These are phyloP conservation scores for Gracilinanus agilis DNA, from an alignment of 2,113 vertebrate species.

Conservation along the genomic window DNA sequence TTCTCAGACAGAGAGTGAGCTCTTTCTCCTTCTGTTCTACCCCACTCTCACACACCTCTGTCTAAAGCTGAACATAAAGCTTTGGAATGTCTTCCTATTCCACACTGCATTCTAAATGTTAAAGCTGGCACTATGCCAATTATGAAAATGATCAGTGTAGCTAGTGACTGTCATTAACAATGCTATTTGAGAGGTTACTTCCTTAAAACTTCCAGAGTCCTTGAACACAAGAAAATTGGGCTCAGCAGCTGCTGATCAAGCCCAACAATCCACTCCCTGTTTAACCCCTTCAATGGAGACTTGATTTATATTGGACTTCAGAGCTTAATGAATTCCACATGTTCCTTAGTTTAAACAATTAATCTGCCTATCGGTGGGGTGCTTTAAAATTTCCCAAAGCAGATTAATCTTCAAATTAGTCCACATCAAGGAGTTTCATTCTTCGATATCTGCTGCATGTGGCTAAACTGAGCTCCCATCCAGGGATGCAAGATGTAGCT, in stretches of 20 bases:
- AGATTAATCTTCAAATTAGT: constrained; percentile 77
- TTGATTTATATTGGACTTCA: constrained; percentile 77
- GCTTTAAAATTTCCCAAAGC: constrained; percentile 76
- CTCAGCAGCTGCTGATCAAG: constrained; percentile 44
- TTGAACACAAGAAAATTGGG: constrained; percentile 46
- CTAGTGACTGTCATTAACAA: constrained; percentile 38
- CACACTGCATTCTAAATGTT: constrained; percentile 37
- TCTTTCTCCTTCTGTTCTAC: not conserved
- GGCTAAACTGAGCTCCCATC: constrained; percentile 22
- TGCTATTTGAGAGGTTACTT: not conserved
- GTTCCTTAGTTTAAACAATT: constrained; percentile 79
- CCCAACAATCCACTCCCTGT: constrained; percentile 44
- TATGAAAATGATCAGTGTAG: constrained; percentile 29
- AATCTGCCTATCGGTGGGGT: constrained; percentile 73
- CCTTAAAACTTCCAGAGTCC: constrained; percentile 54
- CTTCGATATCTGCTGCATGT: constrained; percentile 59
- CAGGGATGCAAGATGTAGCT: constrained; percentile 3
- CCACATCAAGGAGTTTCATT: constrained; percentile 67
- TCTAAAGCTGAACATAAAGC: not conserved
- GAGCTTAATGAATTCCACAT: constrained; percentile 81
- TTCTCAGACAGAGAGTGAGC: not conserved
- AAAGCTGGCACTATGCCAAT: not conserved
- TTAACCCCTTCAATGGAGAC: constrained; percentile 62
- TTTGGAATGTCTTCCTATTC: not conserved
- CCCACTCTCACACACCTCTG: not conserved